A percentile compares a stretch with the other conserved stretches of the same genome.
phyloP scores from a whole-genome alignment of 2,888 invertebrate genomes.

The Amitus sp. region DNA sequence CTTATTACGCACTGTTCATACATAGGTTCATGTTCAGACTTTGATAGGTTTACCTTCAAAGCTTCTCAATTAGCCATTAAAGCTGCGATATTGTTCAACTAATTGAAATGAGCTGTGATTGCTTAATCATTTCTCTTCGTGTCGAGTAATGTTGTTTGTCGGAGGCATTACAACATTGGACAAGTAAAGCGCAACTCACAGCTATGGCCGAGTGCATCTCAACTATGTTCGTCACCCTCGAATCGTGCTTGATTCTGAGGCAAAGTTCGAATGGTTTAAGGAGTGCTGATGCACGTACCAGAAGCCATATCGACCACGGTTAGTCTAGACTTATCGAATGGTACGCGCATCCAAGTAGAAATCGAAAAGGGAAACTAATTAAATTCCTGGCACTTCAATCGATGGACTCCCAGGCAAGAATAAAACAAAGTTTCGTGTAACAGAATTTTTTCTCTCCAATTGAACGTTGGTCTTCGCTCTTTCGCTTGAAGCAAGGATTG shows the following conservation, averaged over 20 bases:
- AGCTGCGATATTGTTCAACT: too few relatives aligned
- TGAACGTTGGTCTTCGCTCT: background rate
- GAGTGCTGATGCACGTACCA: conserved; percentile 21
- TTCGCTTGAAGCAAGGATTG: too few relatives aligned
- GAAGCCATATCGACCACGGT: conserved; percentile 32
- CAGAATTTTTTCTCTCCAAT: background rate
- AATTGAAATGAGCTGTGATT: too few relatives aligned
- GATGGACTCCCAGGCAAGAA: background rate
- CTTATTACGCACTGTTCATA: too few relatives aligned
- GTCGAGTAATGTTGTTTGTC: too few relatives aligned
- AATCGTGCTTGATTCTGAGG: conserved; percentile 1
- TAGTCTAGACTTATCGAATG: conserved; percentile 34
- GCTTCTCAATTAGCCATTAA: too few relatives aligned
- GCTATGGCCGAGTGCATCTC: too few relatives aligned
- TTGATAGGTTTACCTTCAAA: too few relatives aligned
- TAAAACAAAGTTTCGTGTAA: background rate
- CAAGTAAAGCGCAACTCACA: too few relatives aligned
- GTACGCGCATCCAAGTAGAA: conserved; percentile 26
- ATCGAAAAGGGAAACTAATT: conserved; percentile 32
- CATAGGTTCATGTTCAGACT: too few relatives aligned
- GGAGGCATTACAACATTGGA: too few relatives aligned
- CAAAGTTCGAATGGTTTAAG: conserved; percentile 11
- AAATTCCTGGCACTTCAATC: conserved; percentile 19
- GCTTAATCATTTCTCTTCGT: too few relatives aligned
- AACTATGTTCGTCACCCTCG: background rate